A percentile compares a stretch with the other conserved stretches of the same genome.
These are phyloP conservation scores for Brachyptera putata DNA, from an alignment of 2,888 invertebrate species.

Conservation along the genomic window DNA sequence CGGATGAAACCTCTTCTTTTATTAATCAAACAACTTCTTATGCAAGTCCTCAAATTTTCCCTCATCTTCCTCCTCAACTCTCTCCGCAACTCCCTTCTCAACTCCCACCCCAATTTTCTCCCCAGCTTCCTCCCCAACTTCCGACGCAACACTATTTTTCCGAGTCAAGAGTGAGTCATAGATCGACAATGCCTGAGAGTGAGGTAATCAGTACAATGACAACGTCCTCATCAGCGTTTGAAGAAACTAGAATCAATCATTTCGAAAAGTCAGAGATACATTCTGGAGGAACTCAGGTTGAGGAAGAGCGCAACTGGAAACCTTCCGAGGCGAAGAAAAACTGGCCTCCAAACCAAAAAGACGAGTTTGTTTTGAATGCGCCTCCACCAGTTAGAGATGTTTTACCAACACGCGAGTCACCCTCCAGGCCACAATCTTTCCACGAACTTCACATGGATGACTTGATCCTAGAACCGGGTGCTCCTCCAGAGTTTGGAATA, in stretches of 20 bases:
- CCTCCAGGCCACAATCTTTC: constrained; percentile 22
- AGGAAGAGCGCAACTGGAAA: constrained; percentile 45
- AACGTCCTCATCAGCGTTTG: constrained; percentile 25
- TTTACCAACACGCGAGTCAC: constrained; percentile 11
- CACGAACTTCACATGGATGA: constrained; percentile 24
- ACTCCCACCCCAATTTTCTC: neutral
- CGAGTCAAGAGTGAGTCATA: constrained; percentile 36
- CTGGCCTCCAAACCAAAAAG: constrained; percentile 46
- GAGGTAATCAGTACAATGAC: constrained; percentile 9
- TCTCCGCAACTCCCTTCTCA: neutral
- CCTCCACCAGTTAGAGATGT: constrained; percentile 48
- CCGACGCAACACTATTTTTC: constrained; percentile 44
- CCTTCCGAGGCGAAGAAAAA: constrained; percentile 49
- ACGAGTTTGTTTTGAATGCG: constrained; percentile 47
- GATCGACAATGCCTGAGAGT: constrained; percentile 24
- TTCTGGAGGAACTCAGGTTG: constrained; percentile 36
- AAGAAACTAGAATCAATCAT: constrained; percentile 26
- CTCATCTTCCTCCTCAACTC: too few relatives aligned
- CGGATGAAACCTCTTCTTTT: too few relatives aligned
- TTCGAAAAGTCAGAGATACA: constrained; percentile 16
- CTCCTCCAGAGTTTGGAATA: constrained; percentile 63
- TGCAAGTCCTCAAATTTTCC: too few relatives aligned
- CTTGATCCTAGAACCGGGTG: constrained; percentile 56
- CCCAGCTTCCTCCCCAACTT: neutral
- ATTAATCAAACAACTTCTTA: too few relatives aligned